These are phyloP conservation scores for Callopanchax toddi DNA, from an alignment of 2,113 vertebrate genomes.

Conservation along the genomic window DNA sequence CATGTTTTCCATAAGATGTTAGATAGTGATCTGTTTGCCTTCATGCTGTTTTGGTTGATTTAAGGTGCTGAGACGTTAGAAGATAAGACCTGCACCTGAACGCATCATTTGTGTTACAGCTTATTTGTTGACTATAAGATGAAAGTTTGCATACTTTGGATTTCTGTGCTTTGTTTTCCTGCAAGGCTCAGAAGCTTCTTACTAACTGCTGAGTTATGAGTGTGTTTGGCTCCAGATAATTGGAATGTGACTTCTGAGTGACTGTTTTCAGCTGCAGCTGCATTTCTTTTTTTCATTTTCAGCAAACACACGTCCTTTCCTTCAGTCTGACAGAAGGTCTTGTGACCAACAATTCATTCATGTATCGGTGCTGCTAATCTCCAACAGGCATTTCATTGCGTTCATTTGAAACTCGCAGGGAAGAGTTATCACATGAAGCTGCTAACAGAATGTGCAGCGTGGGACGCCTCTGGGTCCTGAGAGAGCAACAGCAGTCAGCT, in stretches of 20 bases:
- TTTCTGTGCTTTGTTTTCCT: background rate
- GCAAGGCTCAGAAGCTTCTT: background rate
- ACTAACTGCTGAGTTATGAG: background rate
- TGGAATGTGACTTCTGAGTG: background rate
- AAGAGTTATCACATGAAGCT: background rate
- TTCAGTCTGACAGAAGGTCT: background rate
- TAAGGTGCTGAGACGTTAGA: background rate
- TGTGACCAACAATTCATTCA: too few relatives aligned
- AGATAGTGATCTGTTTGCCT: background rate
- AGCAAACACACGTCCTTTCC: background rate
- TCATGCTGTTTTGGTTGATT: background rate
- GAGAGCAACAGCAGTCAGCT: constrained; percentile 6
- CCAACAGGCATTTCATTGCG: background rate
- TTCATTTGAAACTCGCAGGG: constrained; percentile 10
- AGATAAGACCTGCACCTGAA: background rate
- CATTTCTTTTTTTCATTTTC: background rate
- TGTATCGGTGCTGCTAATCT: background rate
- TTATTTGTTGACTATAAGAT: background rate
- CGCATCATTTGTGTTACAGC: background rate
- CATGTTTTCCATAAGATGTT: too few relatives aligned
- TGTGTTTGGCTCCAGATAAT: too few relatives aligned
- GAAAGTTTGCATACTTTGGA: background rate
- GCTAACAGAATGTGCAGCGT: background rate
- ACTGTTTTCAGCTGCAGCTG: background rate
- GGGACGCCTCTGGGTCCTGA: too few relatives aligned